phyloP scores from a whole-genome alignment of 2,888 invertebrate species.

The Saturnia pavonia region DNA sequence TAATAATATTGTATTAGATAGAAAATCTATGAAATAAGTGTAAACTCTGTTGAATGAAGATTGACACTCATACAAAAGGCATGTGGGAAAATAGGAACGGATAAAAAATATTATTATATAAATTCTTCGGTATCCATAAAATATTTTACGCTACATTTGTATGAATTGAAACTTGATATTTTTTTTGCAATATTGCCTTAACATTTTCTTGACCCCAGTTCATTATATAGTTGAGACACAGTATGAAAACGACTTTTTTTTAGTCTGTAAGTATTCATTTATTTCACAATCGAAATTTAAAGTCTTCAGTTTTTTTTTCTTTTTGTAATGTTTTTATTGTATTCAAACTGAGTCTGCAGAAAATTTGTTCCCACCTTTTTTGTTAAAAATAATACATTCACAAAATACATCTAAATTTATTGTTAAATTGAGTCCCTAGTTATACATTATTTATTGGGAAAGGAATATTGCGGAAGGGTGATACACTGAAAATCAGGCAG shows the following conservation, averaged over 20 bases:
- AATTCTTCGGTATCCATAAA: conserved; percentile 9
- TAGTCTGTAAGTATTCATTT: no score
- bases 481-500: no score
- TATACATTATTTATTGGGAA: no score
- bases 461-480: no score
- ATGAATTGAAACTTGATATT: conserved; percentile 12
- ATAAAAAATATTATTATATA: conserved; percentile 10
- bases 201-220: conserved; percentile 15
- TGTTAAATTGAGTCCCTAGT: no score
- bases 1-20: neutral
- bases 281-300: no score
- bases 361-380: no score
- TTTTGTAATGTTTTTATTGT: no score
- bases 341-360: no score
- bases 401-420: no score
- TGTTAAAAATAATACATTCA: no score
- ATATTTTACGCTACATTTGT: conserved; percentile 20
- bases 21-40: neutral
- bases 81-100: neutral
- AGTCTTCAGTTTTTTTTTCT: no score
- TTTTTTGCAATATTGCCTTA: conserved; percentile 12
- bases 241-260: neutral
- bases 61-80: neutral
- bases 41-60: neutral
- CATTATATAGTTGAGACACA: neutral